Base-by-base conservation (phyloP, 1,140 invertebrate genomes). In the Neodiprion pinetum region DNA sequence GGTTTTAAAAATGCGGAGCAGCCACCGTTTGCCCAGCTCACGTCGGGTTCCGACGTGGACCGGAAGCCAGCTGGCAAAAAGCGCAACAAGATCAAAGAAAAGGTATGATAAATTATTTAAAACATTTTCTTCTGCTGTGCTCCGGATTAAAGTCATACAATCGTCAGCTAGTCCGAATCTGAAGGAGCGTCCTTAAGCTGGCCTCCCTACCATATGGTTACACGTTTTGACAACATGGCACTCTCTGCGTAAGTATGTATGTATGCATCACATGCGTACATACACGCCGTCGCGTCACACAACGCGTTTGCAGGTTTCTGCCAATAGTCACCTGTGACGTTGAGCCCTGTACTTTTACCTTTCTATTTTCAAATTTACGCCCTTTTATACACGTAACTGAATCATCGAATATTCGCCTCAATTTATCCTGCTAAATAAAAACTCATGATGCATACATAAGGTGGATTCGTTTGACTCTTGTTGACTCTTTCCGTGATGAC, bases 1-100 rank as follows among this genome's bases (percentile, higher is more conserved):
- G 93, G 93, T 72, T 94, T 95, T 85, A 92, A 93, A 87, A 90
- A 92, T 77, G 91, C 92, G 70, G 92, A 93, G 83, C 92, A 93
- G 85, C 93, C 93, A 79, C 91, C 92, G 78, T 94, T 94, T 81
- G 91, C 92, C 79, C 93, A 94, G 81, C 87, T 94, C 50, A 89
- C 92, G 7, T 83, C 90, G 72, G 83, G 89, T 70, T 82, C 89
- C 67, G 86, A 86, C 75, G 91, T 92, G 78, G 92, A 93, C 77
- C 90, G 90, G 80, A 93, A 93, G 87, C 89, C 90, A 74, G 87
- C 89, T 73, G 90, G 86, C 76, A 93, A 93, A 84, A 94, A 93
- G 84, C 90, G 90, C 74, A 81, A 75, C 71, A 93, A 93, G 90
- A 88, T 87, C 66, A 93, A 93, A 84, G 93, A 94, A 81, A 94